Evolutionary conservation across 1,140 invertebrate species (phyloP), one percentile per base, ranked within the genome.

Genomic region (Nixonia krombeini): DNA sequence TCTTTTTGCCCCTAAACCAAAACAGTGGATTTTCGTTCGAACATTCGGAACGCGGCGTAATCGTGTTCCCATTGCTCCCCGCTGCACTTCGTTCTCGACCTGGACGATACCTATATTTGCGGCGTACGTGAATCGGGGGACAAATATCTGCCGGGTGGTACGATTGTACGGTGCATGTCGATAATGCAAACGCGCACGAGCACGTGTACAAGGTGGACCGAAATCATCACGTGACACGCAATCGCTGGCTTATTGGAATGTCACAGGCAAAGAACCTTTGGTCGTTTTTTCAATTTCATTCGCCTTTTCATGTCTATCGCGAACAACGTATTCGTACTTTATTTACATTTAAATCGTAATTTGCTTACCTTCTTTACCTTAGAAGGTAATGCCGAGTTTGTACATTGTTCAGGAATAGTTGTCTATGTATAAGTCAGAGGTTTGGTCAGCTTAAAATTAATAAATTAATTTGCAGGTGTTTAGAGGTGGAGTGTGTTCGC

Each of bases 41-140:
- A 53, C 49, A 69, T 58, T 58, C 26, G 26, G 62, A 57, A 51
- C 46, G 57, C 44, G 28, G 50, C 41, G 53, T 65, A 70, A 74
- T 61, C 51, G 59, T 58, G 56, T 72, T 74, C n/a, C 57, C 70
- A 65, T 74, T 70, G 55, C 53, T 57, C 56, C 50, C 44, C 64
- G 29, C 59, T 47, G 56, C 56, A 67, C 70, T 74, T 74, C 62
- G 42, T 66, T 72, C 63, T 49, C 53, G 59, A 59, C 44, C 35
- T 69, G 52, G 52, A 56, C 50, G 46, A 37, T 41, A 51, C 29
- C 17, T 18, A 63, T 57, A 44, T 35, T 38, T 26, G 21, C 6
- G n/a, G 2, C 37, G 38, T 21, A 33, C 25, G 13, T 29, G 65
- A 47, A 55, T 57, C 56, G 42, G 52, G 64, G 56, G 56, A 45